Evolutionary conservation across 2,113 vertebrate genomes (phyloP).

Genomic region (Willisornis vidua): DNA sequence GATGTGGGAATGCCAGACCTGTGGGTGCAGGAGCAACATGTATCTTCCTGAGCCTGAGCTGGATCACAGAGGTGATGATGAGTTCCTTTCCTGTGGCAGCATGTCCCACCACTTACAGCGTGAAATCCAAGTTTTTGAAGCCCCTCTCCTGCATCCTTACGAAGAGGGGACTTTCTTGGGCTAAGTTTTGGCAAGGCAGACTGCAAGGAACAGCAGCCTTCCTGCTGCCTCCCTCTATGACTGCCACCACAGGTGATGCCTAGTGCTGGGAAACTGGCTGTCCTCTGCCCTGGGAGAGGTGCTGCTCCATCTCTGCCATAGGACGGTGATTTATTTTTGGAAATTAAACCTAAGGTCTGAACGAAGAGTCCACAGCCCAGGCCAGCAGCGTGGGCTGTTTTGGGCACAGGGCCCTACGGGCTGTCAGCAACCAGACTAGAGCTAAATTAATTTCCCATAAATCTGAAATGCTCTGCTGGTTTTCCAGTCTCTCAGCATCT

Average conservation of each 20-base stretch:
- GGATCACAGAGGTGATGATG: not conserved
- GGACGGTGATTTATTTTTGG: fast-evolving
- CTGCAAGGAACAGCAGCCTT: not conserved
- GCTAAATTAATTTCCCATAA: not conserved
- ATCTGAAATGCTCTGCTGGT: not conserved
- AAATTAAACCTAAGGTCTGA: not conserved
- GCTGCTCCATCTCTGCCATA: not conserved
- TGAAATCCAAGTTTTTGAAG: not conserved
- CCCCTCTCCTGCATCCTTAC: not conserved
- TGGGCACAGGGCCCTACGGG: not conserved
- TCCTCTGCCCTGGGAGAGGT: not conserved
- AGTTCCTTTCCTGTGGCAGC: not conserved
- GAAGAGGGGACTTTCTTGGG: not conserved
- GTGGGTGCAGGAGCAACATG: not conserved
- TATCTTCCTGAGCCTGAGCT: not conserved
- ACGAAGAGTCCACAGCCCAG: not conserved
- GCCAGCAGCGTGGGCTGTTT: not conserved
- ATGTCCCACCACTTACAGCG: fast-evolving
- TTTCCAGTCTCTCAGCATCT: not conserved
- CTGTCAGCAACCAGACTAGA: not conserved
- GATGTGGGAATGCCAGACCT: not conserved
- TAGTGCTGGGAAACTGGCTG: not conserved
- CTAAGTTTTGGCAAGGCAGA: not conserved
- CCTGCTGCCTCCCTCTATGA: not conserved
- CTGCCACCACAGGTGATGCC: not conserved